A percentile compares a stretch with the other conserved stretches of the same genome.
Evolutionary conservation across 2,797 vertebrate species (phyloP).

Genomic region (Poecilia velifera): DNA sequence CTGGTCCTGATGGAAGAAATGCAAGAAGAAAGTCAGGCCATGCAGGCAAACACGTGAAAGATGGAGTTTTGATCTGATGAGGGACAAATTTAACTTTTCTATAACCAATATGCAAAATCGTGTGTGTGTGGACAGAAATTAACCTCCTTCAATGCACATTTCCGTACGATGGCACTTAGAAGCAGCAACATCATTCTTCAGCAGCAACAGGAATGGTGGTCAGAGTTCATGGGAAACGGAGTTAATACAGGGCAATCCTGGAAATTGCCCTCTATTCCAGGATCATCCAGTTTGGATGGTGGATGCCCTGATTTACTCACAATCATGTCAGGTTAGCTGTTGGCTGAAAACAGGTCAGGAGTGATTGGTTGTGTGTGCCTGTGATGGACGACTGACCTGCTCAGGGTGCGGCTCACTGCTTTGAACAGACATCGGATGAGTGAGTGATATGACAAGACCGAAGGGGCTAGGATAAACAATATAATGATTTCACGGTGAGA

Average conservation of each 20-base stretch:
- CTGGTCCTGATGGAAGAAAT: neutral
- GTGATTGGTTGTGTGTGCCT: neutral
- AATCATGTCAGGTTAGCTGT: neutral
- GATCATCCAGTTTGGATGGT: neutral
- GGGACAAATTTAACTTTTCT: neutral
- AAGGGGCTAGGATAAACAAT: neutral
- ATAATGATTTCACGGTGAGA: neutral
- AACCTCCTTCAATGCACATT: neutral
- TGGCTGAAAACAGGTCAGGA: neutral
- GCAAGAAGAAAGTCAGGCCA: neutral
- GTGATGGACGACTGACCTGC: neutral
- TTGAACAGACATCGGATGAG: neutral
- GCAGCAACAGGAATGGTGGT: neutral
- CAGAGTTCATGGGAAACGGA: neutral
- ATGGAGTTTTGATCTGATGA: neutral
- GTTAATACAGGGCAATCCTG: neutral
- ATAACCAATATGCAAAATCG: neutral
- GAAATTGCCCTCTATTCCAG: neutral
- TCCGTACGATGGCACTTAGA: neutral
- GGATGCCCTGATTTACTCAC: neutral
- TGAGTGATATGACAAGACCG: neutral
- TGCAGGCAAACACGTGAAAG: neutral
- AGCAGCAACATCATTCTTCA: neutral
- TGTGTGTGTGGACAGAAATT: neutral
- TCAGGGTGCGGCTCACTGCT: neutral